Percentiles rank a stretch among this genome's conserved stretches.
These are phyloP conservation scores for Cylindroiulus punctatus DNA, from an alignment of 2,888 invertebrate species.

Conservation along the genomic window DNA sequence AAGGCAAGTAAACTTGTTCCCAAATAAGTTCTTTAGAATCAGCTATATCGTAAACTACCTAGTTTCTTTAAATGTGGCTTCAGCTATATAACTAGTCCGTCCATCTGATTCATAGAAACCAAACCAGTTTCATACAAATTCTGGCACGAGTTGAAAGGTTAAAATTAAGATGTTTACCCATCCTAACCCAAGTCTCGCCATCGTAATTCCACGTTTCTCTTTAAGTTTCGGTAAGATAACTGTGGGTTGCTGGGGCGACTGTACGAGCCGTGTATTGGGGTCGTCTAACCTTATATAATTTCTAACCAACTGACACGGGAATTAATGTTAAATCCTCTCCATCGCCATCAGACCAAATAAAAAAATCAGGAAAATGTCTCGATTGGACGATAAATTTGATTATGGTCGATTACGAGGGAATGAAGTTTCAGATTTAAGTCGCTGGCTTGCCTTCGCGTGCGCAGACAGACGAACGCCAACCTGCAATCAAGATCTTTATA, in stretches of 20 bases:
- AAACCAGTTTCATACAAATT: too few species aligned
- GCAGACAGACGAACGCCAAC: neutral
- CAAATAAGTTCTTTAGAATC: too few species aligned
- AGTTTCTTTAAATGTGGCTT: too few species aligned
- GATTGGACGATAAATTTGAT: constrained; percentile 34
- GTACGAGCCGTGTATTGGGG: neutral
- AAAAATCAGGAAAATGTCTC: constrained; percentile 1
- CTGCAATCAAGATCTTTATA: constrained; percentile 15
- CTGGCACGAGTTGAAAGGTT: too few species aligned
- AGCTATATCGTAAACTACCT: too few species aligned
- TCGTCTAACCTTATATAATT: neutral
- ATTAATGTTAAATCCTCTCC: neutral
- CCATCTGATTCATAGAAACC: too few species aligned
- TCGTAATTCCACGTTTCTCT: neutral
- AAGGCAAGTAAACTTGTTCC: too few species aligned
- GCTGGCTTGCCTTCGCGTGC: neutral
- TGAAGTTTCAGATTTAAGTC: neutral
- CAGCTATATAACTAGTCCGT: too few species aligned
- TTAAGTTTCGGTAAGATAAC: neutral
- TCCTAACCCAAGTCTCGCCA: too few species aligned
- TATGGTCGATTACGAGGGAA: neutral
- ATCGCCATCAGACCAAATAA: neutral
- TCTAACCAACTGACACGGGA: neutral
- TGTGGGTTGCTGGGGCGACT: too few species aligned
- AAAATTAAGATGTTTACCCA: too few species aligned